Percentiles rank a stretch among this genome's conserved stretches.
Conservation (phyloP, 2,888 invertebrate genomes). For the Julus scandinavius region DNA sequence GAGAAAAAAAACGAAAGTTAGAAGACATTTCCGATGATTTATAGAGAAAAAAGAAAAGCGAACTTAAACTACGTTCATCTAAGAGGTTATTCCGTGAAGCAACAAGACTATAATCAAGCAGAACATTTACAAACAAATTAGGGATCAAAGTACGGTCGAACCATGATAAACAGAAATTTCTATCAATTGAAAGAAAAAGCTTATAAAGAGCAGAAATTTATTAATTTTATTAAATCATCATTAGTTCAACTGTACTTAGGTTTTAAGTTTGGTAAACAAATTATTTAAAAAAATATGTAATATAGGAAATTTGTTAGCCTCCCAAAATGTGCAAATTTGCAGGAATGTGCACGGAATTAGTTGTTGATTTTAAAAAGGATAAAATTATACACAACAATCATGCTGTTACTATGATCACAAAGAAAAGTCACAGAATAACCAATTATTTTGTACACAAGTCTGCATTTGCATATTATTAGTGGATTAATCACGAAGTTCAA, state of each 20-base stretch:
- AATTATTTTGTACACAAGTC: slow-evolving; percentile 29
- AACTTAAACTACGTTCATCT: slow-evolving; percentile 36
- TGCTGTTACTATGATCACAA: not conserved
- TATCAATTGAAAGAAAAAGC: no score
- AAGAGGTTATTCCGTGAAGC: slow-evolving; percentile 28
- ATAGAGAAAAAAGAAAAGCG: slow-evolving; percentile 24
- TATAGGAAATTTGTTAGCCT: no score
- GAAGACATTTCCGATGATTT: not conserved
- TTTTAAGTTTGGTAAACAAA: no score
- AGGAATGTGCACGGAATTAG: not conserved
- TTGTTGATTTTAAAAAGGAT: not conserved
- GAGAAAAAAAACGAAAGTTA: not conserved
- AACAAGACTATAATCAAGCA: not conserved
- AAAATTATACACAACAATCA: not conserved
- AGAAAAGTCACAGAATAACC: slow-evolving; percentile 21
- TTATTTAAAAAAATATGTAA: no score
- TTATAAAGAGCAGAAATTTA: no score
- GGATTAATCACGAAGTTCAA: not conserved
- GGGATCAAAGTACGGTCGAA: not conserved
- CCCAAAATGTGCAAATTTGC: not conserved
- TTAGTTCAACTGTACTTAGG: not conserved
- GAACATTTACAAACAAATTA: not conserved
- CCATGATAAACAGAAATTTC: not conserved
- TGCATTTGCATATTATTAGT: slow-evolving; percentile 23
- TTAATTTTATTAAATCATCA: not conserved